Conservation (phyloP, 2,797 vertebrate species). For the Botia almorhae region DNA sequence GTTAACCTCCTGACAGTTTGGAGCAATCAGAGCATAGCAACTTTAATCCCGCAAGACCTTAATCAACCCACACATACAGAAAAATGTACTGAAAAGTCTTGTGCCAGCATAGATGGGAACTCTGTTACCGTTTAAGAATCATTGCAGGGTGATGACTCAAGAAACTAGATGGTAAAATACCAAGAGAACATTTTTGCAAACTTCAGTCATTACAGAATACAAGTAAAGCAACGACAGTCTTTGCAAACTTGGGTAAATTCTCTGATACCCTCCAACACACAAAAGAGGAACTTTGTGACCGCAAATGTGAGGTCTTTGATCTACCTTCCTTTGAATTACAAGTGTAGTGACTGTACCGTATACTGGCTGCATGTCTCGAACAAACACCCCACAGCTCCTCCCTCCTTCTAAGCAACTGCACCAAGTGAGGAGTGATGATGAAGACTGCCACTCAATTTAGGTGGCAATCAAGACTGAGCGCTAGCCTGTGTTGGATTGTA, state of each 20-base stretch:
- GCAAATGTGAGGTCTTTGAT: constrained; percentile 70
- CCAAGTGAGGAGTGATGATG: constrained; percentile 47
- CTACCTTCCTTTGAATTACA: constrained; percentile 69
- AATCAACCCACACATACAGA: constrained; percentile 43
- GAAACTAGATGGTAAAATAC: no score
- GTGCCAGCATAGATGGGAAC: background rate
- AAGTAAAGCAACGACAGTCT: no score
- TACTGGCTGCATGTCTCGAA: constrained; percentile 66
- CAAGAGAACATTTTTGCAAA: no score
- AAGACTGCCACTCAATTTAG: constrained; percentile 47
- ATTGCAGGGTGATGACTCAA: no score
- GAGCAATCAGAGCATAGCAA: constrained; percentile 86
- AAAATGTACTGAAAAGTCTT: constrained; percentile 8
- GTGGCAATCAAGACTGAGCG: constrained; percentile 52
- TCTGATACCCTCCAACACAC: background rate
- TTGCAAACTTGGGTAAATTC: background rate
- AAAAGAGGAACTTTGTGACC: constrained; percentile 20
- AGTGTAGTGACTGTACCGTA: constrained; percentile 64
- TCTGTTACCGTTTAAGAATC: no score
- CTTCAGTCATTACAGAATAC: no score
- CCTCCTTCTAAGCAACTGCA: constrained; percentile 42
- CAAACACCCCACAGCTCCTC: constrained; percentile 58
- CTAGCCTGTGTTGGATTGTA: background rate
- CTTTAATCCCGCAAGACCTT: constrained; percentile 84
- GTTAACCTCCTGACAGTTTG: constrained; percentile 85